These are phyloP conservation scores for Bombus ignitus DNA, from an alignment of 1,140 invertebrate genomes.

Conservation along the genomic window DNA sequence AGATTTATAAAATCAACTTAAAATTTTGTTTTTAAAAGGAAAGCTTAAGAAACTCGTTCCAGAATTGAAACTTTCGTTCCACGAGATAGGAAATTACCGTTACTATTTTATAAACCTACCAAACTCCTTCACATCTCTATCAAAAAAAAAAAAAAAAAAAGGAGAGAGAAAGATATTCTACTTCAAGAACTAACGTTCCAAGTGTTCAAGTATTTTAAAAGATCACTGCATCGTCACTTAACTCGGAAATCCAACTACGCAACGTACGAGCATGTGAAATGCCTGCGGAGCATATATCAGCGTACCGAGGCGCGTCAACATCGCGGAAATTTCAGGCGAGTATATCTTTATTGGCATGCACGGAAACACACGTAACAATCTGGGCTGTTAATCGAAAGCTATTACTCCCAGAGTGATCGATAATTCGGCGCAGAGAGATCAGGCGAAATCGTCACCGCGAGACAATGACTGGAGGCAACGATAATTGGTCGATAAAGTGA, in stretches of 20 bases:
- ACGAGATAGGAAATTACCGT: too few species aligned
- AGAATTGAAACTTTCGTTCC: too few species aligned
- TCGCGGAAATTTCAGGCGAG: not conserved
- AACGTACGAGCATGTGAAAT: not conserved
- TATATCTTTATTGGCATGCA: not conserved
- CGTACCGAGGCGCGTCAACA: not conserved
- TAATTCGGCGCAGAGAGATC: not conserved
- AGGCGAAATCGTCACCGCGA: conserved; percentile 19
- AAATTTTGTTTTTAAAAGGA: too few species aligned
- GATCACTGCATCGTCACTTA: too few species aligned
- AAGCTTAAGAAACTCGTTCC: too few species aligned
- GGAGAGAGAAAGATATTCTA: too few species aligned
- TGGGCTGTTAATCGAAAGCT: not conserved
- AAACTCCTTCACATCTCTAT: too few species aligned
- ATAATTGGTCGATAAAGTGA: conserved; percentile 56
- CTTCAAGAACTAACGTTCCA: too few species aligned
- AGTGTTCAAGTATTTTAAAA: too few species aligned
- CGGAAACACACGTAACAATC: conserved; percentile 33
- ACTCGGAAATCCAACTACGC: not conserved
- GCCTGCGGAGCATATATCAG: not conserved
- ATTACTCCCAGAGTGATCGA: conserved; percentile 13
- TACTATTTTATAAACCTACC: too few species aligned
- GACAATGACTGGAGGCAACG: conserved; percentile 29
- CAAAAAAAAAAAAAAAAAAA: too few species aligned
- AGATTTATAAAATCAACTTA: too few species aligned